These are phyloP conservation scores for Agapostemon virescens DNA, from an alignment of 2,888 invertebrate genomes.

Conservation along the genomic window DNA sequence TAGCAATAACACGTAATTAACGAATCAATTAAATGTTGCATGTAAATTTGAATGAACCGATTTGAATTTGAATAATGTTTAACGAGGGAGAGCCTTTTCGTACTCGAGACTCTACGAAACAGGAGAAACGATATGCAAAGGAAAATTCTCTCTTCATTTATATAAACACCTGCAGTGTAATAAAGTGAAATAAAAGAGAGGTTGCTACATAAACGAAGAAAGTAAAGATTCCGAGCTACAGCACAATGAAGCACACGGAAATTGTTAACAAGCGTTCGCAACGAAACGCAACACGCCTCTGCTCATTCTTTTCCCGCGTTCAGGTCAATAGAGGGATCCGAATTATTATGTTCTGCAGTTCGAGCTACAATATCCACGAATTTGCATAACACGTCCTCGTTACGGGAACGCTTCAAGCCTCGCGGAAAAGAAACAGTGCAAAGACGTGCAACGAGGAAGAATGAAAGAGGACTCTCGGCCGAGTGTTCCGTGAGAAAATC, in stretches of 20 bases:
- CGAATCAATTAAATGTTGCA: neutral
- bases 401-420: conserved; percentile 44
- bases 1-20: neutral
- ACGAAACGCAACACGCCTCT: neutral
- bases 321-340: conserved; percentile 26
- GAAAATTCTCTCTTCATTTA: neutral
- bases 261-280: neutral
- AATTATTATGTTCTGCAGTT: conserved; percentile 33
- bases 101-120: neutral
- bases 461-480: conserved; percentile 35
- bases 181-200: neutral
- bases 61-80: neutral
- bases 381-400: conserved; percentile 67
- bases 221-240: neutral
- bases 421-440: conserved; percentile 48
- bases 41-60: neutral
- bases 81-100: neutral
- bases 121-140: neutral
- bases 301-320: conserved; percentile 6
- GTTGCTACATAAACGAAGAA: neutral
- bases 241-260: neutral
- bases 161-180: neutral
- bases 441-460: conserved; percentile 34
- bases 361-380: conserved; percentile 45
- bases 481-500: conserved; percentile 54